Base-by-base conservation (phyloP, 1,140 invertebrate species). In the Nymphalis io region DNA sequence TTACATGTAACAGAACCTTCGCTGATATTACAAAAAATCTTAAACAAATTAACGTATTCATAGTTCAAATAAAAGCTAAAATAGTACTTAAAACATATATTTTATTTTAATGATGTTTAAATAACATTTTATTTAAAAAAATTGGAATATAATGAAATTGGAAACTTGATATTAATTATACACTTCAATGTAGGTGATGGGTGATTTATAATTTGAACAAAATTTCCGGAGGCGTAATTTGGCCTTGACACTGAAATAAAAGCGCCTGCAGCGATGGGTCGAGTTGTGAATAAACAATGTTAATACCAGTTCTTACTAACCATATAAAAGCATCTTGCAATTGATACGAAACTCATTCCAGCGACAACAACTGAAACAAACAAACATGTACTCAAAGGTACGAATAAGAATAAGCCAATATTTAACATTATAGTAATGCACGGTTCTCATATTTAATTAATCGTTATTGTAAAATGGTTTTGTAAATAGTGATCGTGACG, bases 351-450 rank as follows among this genome's bases (percentile, higher is more conserved):
- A 74, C 39, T 70, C 72, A 74, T 74, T 74, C 72, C 63, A 63
- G 55, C 53, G 10, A 44, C 63, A 40, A 60, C 51, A 68, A 58
- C 67, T 51, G 38, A 73, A 33, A 66, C 67, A 69, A 70, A 59
- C 67, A 70, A 74, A 74, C 73, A 74, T 74, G 68, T 74, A 70
- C 68, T 55, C 73, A 40, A 72, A 71, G 72, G 66, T 72, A 60
- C 33, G 53, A 55, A n/a, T 5, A 23, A 33, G 27, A 55, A 55
- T 2, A 55, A 55, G 12, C 1, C n/a, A 15, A 13, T n/a, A n/a
- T 33, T n/a, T 44, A 44, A 15, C 5, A 44, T 3, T 44, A 44
- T n/a, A n/a, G 0, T 44, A 13, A 44, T 15, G 13, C 13, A n/a
- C 12, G 13, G 12, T 13, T n/a, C 11, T n/a, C 3, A 44, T 15